These are phyloP conservation scores for Gnatocerus cornutus DNA, from an alignment of 2,888 invertebrate genomes.

Conservation along the genomic window DNA sequence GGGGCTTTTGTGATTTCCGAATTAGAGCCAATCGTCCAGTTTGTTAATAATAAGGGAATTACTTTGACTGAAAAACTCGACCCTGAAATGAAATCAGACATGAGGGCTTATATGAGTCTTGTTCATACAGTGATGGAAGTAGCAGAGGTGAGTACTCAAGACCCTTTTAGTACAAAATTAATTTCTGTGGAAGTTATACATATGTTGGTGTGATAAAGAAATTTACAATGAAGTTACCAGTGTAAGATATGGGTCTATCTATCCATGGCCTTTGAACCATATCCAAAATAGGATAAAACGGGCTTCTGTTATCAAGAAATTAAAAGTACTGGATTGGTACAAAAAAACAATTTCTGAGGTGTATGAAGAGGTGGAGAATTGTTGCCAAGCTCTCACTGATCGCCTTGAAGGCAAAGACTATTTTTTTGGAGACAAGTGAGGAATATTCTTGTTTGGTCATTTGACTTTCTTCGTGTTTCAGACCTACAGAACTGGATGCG, in stretches of 20 bases:
- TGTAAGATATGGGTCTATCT: constrained; percentile 89
- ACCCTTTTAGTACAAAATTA: not conserved
- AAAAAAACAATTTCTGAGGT: constrained; percentile 87
- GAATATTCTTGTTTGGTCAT: constrained; percentile 54
- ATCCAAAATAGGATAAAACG: constrained; percentile 87
- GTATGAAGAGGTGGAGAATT: constrained; percentile 84
- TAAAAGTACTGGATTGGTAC: constrained; percentile 88
- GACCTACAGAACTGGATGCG: constrained; percentile 96
- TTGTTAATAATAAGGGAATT: constrained; percentile 89
- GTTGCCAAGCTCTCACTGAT: constrained; percentile 90
- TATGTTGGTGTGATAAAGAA: constrained; percentile 89
- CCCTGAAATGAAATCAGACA: constrained; percentile 87
- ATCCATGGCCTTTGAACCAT: constrained; percentile 93
- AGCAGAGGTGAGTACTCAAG: constrained; percentile 81
- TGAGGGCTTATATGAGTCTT: constrained; percentile 94
- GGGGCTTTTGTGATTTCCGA: constrained; percentile 93
- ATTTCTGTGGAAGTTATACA: constrained; percentile 77
- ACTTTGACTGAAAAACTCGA: constrained; percentile 82
- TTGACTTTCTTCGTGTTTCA: constrained; percentile 69
- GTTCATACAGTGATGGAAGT: constrained; percentile 91
- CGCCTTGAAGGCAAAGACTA: constrained; percentile 86
- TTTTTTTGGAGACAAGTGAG: constrained; percentile 87
- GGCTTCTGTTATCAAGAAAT: constrained; percentile 78
- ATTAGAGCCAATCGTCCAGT: constrained; percentile 92
- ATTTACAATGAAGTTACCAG: constrained; percentile 89